Evolutionary conservation across 2,888 invertebrate genomes (phyloP).

Genomic region (Aspidiotus rigidus): DNA sequence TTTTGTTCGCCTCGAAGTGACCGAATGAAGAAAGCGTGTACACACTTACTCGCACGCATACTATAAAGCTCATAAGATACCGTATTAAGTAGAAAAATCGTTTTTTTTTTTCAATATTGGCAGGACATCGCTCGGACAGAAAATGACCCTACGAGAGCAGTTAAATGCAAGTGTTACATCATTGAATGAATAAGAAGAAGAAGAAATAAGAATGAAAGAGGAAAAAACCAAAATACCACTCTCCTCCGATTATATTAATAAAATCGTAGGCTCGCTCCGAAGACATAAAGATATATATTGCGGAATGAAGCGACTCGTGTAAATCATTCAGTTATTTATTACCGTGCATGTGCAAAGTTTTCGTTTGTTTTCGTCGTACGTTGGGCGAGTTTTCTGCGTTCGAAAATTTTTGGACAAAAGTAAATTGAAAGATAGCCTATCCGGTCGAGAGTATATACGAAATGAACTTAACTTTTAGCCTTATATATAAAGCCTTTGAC

Average conservation of each 20-base stretch:
- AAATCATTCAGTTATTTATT: conserved; percentile 4
- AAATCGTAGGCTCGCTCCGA: not conserved
- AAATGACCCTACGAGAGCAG: conserved; percentile 1
- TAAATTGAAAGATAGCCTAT: conserved; percentile 4
- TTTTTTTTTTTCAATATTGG: conserved; percentile 2
- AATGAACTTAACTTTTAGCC: not conserved
- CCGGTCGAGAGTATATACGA: not conserved
- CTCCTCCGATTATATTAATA: not conserved
- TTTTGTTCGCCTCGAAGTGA: too few species aligned
- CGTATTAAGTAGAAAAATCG: not conserved
- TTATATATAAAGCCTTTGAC: not conserved
- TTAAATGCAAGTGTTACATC: conserved; percentile 4
- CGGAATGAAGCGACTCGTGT: conserved; percentile 4
- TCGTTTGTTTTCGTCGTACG: not conserved
- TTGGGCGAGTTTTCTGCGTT: not conserved
- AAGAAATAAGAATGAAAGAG: too few species aligned
- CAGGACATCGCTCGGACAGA: not conserved
- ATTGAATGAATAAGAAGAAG: conserved; percentile 2
- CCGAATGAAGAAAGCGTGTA: too few species aligned
- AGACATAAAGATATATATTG: conserved; percentile 4
- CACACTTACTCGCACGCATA: too few species aligned
- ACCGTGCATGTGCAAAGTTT: not conserved
- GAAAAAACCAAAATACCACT: not conserved
- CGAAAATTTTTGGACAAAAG: not conserved
- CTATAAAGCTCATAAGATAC: not conserved